Evolutionary conservation across 2,888 invertebrate genomes (phyloP).

Genomic region (Microplitis deprimator): DNA sequence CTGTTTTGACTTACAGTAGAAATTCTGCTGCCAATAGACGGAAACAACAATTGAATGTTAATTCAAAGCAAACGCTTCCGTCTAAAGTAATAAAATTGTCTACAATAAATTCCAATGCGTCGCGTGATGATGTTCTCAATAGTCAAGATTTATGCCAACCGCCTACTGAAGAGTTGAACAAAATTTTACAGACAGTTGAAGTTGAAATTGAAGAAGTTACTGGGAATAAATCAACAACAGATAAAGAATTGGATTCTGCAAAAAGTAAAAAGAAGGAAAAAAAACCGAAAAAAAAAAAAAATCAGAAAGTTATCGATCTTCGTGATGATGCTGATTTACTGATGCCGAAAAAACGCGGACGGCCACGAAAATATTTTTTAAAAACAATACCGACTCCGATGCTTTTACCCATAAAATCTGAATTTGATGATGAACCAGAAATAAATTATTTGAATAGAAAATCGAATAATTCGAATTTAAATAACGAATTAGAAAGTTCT

Average conservation of each 20-base stretch:
- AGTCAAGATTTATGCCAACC: background rate
- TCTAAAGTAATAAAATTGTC: background rate
- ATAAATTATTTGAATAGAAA: no score
- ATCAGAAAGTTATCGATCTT: background rate
- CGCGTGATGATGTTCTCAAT: background rate
- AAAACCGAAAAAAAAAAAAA: background rate
- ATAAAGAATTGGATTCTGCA: background rate
- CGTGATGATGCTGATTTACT: background rate
- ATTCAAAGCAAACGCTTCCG: background rate
- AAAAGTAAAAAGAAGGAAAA: background rate
- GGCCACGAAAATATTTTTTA: slow-evolving; percentile 18
- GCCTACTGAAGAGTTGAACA: background rate
- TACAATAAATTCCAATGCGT: background rate
- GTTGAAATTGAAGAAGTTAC: background rate
- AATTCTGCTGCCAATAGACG: background rate
- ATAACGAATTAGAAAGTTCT: background rate
- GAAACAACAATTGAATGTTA: background rate
- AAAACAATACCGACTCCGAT: background rate
- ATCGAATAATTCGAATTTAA: background rate
- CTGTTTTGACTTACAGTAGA: background rate
- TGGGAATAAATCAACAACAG: background rate
- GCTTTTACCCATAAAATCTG: no score
- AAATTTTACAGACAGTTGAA: background rate
- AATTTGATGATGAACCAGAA: no score
- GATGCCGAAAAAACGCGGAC: background rate